phyloP scores from a whole-genome alignment of 1,140 invertebrate species.

The Saccostrea glomerata region DNA sequence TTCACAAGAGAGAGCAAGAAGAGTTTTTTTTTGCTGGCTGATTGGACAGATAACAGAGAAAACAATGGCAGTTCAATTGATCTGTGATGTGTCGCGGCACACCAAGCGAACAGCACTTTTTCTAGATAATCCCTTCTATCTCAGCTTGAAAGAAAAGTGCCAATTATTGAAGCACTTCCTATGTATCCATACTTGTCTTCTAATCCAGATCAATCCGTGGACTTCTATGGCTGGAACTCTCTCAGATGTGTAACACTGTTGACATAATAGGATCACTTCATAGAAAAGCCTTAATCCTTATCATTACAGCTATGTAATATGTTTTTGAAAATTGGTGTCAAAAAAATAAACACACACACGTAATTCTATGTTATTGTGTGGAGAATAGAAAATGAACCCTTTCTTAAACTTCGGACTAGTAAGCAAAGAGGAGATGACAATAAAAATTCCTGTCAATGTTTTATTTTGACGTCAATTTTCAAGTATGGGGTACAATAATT shows the following conservation, averaged over 20 bases:
- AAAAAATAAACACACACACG: background rate
- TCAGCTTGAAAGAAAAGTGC: constrained; percentile 24
- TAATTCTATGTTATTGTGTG: background rate
- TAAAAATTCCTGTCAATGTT: background rate
- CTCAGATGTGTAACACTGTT: background rate
- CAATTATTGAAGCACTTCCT: constrained; percentile 16
- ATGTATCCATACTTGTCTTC: constrained; percentile 12
- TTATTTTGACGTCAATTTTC: background rate
- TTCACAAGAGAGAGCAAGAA: constrained; percentile 10
- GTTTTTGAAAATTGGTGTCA: background rate
- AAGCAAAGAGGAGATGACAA: background rate
- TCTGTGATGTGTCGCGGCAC: background rate
- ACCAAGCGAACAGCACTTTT: constrained; percentile 9
- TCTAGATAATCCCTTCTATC: constrained; percentile 3
- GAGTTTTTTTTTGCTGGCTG: background rate
- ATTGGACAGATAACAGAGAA: constrained; percentile 17
- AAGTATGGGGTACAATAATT: background rate
- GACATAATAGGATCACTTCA: background rate
- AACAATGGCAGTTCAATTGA: constrained; percentile 6
- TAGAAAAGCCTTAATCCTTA: background rate
- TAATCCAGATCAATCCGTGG: background rate
- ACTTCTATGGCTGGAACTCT: background rate
- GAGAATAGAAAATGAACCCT: background rate
- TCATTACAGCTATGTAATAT: background rate
- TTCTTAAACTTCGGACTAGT: background rate